Percentiles rank a stretch among this genome's conserved stretches.
These are phyloP conservation scores for Basileuterus tristriatus DNA, from an alignment of 2,797 vertebrate species.

Conservation along the genomic window DNA sequence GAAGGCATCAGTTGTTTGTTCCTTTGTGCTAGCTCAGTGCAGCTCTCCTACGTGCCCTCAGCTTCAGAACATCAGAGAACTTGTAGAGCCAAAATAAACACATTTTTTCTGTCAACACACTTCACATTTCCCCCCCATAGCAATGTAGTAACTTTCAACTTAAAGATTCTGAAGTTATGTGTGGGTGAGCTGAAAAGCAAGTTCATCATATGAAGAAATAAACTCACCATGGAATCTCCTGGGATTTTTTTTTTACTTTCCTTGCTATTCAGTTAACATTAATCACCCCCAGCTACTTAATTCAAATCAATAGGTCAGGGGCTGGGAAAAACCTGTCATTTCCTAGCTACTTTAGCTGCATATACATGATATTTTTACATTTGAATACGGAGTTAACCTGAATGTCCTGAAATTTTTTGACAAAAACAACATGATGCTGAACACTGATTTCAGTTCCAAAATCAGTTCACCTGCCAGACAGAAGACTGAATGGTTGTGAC, in stretches of 20 bases:
- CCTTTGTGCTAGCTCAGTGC: not conserved
- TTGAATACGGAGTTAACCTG: not conserved
- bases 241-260: not conserved
- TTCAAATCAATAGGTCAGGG: not conserved
- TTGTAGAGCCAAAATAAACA: slow-evolving; percentile 54
- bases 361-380: not conserved
- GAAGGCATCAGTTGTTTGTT: slow-evolving; percentile 19
- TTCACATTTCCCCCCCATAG: not conserved
- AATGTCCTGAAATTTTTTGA: not conserved
- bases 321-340: not conserved
- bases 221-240: not conserved
- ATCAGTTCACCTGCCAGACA: not conserved
- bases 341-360: not conserved
- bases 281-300: not conserved
- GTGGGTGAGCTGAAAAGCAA: slow-evolving; percentile 34
- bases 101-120: slow-evolving; percentile 35
- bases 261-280: not conserved
- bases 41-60: slow-evolving; percentile 22
- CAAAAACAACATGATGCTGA: not conserved
- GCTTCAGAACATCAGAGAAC: slow-evolving; percentile 46
- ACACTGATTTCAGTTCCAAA: not conserved
- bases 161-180: slow-evolving; percentile 23
- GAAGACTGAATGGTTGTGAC: not conserved
- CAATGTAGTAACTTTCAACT: slow-evolving; percentile 16
- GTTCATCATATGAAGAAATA: slow-evolving; percentile 31